Percentiles rank a stretch among this genome's conserved stretches.
These are phyloP conservation scores for Drosophila subsilvestris DNA, from an alignment of 2,888 invertebrate species.

Conservation along the genomic window DNA sequence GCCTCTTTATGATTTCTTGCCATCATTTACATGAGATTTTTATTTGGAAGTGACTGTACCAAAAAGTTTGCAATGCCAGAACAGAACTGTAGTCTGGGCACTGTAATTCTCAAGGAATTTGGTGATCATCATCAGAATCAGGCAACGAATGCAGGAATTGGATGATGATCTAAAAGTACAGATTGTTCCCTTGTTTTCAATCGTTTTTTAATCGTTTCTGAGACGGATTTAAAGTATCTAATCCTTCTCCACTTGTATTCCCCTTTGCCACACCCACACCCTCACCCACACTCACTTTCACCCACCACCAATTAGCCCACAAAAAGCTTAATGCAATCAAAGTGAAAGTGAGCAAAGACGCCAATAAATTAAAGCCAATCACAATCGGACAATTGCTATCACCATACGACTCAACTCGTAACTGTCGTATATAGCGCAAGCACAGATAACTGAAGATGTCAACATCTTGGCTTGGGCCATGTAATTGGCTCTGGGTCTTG, in stretches of 20 bases:
- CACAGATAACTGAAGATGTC: slow-evolving; percentile 53
- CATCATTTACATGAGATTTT: slow-evolving; percentile 41
- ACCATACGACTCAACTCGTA: slow-evolving; percentile 7
- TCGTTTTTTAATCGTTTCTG: background rate
- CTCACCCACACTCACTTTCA: background rate
- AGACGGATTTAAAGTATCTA: background rate
- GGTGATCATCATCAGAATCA: too few relatives aligned
- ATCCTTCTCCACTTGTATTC: background rate
- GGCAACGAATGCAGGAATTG: too few relatives aligned
- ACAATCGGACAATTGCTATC: slow-evolving; percentile 48
- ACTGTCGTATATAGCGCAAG: slow-evolving; percentile 19
- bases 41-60: slow-evolving; percentile 12
- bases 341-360: slow-evolving; percentile 73
- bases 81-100: background rate
- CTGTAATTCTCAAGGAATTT: background rate
- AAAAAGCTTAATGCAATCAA: slow-evolving; percentile 65
- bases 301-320: slow-evolving; percentile 20
- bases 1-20: slow-evolving; percentile 40
- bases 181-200: background rate
- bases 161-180: too few relatives aligned
- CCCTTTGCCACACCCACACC: background rate
- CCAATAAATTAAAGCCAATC: slow-evolving; percentile 76
- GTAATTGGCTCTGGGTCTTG: slow-evolving; percentile 62
- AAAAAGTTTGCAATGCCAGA: background rate
- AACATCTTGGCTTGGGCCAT: slow-evolving; percentile 56